phyloP scores from a whole-genome alignment of 2,797 vertebrate genomes.

The Heteromormyrus szaboi region DNA sequence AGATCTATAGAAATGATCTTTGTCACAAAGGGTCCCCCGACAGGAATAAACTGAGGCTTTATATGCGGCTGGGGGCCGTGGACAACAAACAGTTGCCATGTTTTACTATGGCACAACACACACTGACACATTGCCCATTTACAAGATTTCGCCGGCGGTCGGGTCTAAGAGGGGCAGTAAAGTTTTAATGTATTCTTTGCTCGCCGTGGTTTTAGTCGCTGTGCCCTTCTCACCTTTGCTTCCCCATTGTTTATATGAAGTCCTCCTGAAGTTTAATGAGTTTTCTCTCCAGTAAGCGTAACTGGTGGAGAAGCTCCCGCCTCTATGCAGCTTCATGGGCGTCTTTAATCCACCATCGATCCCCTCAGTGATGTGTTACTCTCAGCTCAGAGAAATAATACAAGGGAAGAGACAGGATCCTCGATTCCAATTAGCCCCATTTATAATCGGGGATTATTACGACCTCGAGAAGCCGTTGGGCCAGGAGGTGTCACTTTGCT shows the following conservation, averaged over 20 bases:
- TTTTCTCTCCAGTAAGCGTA: slow-evolving; percentile 30
- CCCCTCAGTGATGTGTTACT: slow-evolving; percentile 64
- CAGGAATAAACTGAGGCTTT: slow-evolving; percentile 63
- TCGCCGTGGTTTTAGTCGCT: slow-evolving; percentile 27
- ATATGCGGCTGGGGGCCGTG: slow-evolving; percentile 42
- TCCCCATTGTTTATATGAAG: slow-evolving; percentile 61
- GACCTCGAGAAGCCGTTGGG: slow-evolving; percentile 35
- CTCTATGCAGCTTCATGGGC: slow-evolving; percentile 69
- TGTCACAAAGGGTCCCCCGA: slow-evolving; percentile 68
- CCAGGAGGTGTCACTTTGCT: slow-evolving; percentile 45
- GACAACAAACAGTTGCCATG: slow-evolving; percentile 59
- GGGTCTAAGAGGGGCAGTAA: slow-evolving; percentile 55
- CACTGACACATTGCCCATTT: slow-evolving; percentile 44
- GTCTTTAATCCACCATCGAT: slow-evolving; percentile 70
- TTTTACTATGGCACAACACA: slow-evolving; percentile 57
- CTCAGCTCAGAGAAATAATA: slow-evolving; percentile 66
- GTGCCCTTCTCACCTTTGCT: slow-evolving; percentile 53
- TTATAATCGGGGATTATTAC: slow-evolving; percentile 68
- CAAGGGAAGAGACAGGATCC: slow-evolving; percentile 57
- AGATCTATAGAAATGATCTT: slow-evolving; percentile 71
- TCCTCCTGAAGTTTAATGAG: slow-evolving; percentile 66
- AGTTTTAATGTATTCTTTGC: slow-evolving; percentile 38
- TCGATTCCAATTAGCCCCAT: slow-evolving; percentile 58
- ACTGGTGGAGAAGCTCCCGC: slow-evolving; percentile 58
- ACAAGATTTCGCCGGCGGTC: slow-evolving; percentile 59